A percentile compares a stretch with the other conserved stretches of the same genome.
Conservation (phyloP, 2,797 vertebrate genomes). For the Oceanodroma leucorhoa region DNA sequence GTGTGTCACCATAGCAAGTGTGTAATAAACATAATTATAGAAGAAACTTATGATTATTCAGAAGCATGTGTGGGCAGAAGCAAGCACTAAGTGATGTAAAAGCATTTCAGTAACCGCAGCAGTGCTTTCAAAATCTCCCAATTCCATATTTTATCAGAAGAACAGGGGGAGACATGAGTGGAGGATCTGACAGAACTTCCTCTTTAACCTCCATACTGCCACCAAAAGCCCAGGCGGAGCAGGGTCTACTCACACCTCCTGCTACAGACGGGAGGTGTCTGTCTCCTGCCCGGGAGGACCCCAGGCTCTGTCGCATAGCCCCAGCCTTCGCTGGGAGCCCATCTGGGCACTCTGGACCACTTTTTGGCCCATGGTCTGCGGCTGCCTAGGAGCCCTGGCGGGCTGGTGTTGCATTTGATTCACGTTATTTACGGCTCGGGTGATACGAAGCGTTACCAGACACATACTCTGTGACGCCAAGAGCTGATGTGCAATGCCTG, state of each 20-base stretch:
- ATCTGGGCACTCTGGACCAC: accelerated
- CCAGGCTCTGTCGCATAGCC: background rate
- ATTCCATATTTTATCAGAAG: background rate
- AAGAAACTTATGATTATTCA: background rate
- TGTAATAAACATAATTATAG: background rate
- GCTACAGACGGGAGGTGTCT: accelerated
- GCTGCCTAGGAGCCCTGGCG: accelerated
- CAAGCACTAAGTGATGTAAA: background rate
- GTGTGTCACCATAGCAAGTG: background rate
- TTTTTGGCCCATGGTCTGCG: accelerated
- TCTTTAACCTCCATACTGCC: background rate
- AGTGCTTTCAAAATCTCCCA: background rate
- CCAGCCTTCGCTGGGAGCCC: background rate
- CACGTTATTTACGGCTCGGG: background rate
- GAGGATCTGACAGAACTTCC: background rate
- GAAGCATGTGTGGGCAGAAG: background rate
- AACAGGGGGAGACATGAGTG: background rate
- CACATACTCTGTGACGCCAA: background rate
- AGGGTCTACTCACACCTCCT: background rate
- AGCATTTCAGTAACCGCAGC: background rate
- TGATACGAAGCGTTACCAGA: accelerated
- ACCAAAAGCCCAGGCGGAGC: background rate
- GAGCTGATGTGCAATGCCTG: background rate
- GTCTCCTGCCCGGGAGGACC: background rate
- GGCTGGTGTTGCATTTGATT: background rate